A percentile compares a stretch with the other conserved stretches of the same genome.
Evolutionary conservation across 2,113 vertebrate genomes (phyloP).

Genomic region (Dromaius novaehollandiae): DNA sequence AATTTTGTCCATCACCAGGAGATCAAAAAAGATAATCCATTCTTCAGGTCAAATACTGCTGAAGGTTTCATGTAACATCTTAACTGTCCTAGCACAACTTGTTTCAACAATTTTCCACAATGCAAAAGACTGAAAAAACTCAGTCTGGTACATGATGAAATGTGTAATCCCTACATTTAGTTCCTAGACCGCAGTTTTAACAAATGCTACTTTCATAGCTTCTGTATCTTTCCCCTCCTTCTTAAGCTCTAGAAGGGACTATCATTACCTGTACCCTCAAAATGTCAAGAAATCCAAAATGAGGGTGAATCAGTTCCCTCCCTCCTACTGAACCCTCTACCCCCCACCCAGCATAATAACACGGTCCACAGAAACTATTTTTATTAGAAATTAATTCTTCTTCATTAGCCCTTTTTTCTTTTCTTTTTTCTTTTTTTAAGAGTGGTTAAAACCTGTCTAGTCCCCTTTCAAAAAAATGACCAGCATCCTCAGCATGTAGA

Average conservation of each 20-base stretch:
- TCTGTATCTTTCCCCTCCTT: background rate
- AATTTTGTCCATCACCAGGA: background rate
- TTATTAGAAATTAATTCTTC: background rate
- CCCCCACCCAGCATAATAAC: background rate
- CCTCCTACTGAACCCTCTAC: fast-evolving
- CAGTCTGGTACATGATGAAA: background rate
- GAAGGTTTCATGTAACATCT: fast-evolving
- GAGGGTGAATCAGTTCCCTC: background rate
- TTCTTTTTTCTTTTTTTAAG: no score
- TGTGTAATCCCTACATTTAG: background rate
- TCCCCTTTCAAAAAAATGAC: background rate
- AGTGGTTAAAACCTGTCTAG: background rate
- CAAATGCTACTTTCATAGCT: background rate
- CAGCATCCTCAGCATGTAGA: background rate
- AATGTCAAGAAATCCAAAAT: background rate
- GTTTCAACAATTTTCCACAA: background rate
- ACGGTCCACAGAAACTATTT: background rate
- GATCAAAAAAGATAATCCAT: background rate
- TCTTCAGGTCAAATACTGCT: background rate
- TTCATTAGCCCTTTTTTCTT: background rate
- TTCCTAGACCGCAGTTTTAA: background rate
- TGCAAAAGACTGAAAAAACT: background rate
- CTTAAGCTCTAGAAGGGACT: background rate
- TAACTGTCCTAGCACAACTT: background rate
- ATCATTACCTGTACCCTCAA: background rate